phyloP scores from a whole-genome alignment of 2,888 invertebrate genomes.

The Trichopria drosophilae region DNA sequence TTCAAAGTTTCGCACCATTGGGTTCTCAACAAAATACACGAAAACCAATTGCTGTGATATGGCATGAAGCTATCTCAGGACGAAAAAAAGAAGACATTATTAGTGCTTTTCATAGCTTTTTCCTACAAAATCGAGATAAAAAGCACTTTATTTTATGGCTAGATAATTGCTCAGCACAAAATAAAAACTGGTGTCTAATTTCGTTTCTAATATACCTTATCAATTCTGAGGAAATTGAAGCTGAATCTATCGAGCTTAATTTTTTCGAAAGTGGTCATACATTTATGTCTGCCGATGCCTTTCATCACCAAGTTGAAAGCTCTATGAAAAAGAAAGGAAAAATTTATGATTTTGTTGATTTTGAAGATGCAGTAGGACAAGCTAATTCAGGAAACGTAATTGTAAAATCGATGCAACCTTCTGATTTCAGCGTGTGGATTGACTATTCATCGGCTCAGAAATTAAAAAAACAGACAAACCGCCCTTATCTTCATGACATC shows the following conservation, averaged over 20 bases:
- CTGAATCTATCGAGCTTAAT: neutral
- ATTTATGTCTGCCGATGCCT: neutral
- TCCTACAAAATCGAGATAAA: conserved; percentile 14
- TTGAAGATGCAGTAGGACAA: neutral
- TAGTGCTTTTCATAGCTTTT: conserved; percentile 15
- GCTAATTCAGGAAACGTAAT: neutral
- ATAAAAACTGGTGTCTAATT: neutral
- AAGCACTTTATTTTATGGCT: conserved; percentile 11
- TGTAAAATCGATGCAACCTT: neutral
- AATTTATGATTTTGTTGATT: neutral
- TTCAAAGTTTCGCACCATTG: neutral
- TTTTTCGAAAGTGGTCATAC: neutral
- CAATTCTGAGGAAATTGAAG: neutral
- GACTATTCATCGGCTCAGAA: neutral
- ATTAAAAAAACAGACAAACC: neutral
- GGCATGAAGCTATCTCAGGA: conserved; percentile 4
- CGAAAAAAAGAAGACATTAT: conserved; percentile 9
- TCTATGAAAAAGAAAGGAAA: neutral
- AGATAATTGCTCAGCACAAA: neutral
- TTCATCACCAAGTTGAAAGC: neutral
- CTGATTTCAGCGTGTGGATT: neutral
- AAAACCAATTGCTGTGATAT: conserved; percentile 1
- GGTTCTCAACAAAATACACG: neutral
- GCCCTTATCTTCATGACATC: neutral
- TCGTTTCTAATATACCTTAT: conserved; percentile 13